Evolutionary conservation across 2,113 vertebrate species (phyloP), one percentile per base, ranked within the genome.

Genomic region (Podiceps cristatus): DNA sequence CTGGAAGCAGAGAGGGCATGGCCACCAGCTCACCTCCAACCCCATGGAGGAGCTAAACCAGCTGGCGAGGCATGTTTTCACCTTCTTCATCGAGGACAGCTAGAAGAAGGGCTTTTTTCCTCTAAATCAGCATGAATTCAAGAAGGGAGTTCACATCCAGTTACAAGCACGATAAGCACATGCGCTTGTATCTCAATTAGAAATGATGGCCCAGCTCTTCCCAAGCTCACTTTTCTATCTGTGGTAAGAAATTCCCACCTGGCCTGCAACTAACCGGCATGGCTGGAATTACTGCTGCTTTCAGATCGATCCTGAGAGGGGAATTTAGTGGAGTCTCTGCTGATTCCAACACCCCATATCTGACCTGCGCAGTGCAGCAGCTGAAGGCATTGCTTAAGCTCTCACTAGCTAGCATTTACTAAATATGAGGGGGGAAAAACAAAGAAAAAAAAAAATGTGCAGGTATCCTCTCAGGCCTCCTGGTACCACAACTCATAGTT

Each of bases 41-140:
- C 28, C 49, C 40, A 29, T 4, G n/a, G 37, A 63, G 83, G 31
- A 58, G 14, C 13, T 53, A 27, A 81, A 77, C 23, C 55, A 58
- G 18, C 45, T 59, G 55, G 12, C 14, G 60, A 27, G 27, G 7
- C 31, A 27, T 11, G 13, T 42, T 60, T 93, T 88, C 42, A 18
- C 14, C 62, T n/a, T 59, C 4, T 55, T 63, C 18, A 72, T 7
- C 0, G 0, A 68, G 35, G 27, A 37, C 17, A 77, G 40, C 8
- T 55, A 27, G 20, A 45, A 55, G 8, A 35, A 53, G 13, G 4
- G 5, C 0, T 77, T 72, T 88, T 75, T 22, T 10, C 29, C 15
- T 76, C 45, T 45, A 45, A 76, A 88, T n/a, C 50, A 79, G 28
- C 18, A 68, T 1, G 0, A 72, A 64, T 56, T 92, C 40, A 68